Percentiles rank a stretch among this genome's conserved stretches.
Evolutionary conservation across 1,140 invertebrate species (phyloP).

Genomic region (Ceratina calcarata): DNA sequence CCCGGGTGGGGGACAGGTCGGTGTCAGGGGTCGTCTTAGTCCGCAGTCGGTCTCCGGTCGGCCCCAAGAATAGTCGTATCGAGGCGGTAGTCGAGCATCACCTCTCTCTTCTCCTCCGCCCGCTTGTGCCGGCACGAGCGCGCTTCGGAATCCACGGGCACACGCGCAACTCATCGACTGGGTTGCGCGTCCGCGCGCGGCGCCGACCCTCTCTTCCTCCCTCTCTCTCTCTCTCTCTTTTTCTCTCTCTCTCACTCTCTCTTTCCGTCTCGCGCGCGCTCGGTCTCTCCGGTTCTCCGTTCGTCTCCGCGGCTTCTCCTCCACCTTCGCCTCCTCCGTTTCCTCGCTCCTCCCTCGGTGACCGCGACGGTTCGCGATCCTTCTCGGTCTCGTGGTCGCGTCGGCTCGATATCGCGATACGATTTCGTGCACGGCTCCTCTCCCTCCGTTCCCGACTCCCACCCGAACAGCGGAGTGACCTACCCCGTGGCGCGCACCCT

Average conservation of each 20-base stretch:
- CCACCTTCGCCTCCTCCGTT: neutral
- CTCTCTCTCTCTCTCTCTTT: constrained; percentile 27
- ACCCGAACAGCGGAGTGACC: neutral
- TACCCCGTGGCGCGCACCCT: constrained; percentile 32
- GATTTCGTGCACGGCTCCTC: neutral
- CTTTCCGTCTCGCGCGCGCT: neutral
- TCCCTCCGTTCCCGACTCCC: neutral
- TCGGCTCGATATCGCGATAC: constrained; percentile 11
- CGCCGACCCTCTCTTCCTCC: constrained; percentile 7
- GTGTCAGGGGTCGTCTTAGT: constrained; percentile 79
- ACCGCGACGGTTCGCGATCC: neutral
- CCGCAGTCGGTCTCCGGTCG: constrained; percentile 80
- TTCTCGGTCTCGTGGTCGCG: neutral
- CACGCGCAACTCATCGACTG: constrained; percentile 45
- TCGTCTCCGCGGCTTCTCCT: neutral
- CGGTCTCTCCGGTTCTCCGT: neutral
- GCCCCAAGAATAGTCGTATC: constrained; percentile 78
- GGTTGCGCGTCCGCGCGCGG: constrained; percentile 48
- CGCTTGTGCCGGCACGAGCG: constrained; percentile 51
- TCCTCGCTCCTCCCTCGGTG: constrained; percentile 4
- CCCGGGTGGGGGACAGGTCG: constrained; percentile 75
- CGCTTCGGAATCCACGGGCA: constrained; percentile 19
- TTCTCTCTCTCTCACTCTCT: constrained; percentile 22
- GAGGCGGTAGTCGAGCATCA: constrained; percentile 68
- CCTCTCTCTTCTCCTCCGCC: constrained; percentile 61